phyloP scores from a whole-genome alignment of 2,888 invertebrate species.

The Hipparchia sbordonii region DNA sequence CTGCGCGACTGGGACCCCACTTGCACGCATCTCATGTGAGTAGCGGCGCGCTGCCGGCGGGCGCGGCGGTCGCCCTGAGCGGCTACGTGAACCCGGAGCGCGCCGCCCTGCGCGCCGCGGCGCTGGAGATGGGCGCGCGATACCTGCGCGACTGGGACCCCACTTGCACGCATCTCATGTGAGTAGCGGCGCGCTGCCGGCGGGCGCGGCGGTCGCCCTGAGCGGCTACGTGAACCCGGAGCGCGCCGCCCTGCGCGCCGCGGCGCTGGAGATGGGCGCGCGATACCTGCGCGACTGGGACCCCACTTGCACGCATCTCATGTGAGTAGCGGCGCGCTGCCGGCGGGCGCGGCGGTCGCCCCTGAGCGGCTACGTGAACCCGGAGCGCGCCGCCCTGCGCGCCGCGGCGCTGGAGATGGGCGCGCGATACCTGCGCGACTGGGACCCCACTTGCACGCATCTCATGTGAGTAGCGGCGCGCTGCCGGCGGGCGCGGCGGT shows the following conservation, averaged over 20 bases:
- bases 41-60: constrained; percentile 65
- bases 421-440: constrained; percentile 89
- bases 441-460: constrained; percentile 65
- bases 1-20: constrained; percentile 87
- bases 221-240: constrained; percentile 94
- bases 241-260: constrained; percentile 85
- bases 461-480: background rate
- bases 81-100: constrained; percentile 94
- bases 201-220: constrained; percentile 89
- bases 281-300: constrained; percentile 90
- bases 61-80: constrained; percentile 91
- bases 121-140: constrained; percentile 89
- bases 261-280: constrained; percentile 90
- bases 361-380: constrained; percentile 95
- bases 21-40: constrained; percentile 86
- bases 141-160: constrained; percentile 90
- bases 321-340: constrained; percentile 20
- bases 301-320: constrained; percentile 88
- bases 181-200: constrained; percentile 55
- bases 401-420: constrained; percentile 89
- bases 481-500: constrained; percentile 86
- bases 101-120: constrained; percentile 85
- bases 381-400: constrained; percentile 86
- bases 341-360: constrained; percentile 88
- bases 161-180: constrained; percentile 87